Evolutionary conservation across 2,113 vertebrate species (phyloP), one percentile per base, ranked within the genome.

Genomic region (Antigone vipio): DNA sequence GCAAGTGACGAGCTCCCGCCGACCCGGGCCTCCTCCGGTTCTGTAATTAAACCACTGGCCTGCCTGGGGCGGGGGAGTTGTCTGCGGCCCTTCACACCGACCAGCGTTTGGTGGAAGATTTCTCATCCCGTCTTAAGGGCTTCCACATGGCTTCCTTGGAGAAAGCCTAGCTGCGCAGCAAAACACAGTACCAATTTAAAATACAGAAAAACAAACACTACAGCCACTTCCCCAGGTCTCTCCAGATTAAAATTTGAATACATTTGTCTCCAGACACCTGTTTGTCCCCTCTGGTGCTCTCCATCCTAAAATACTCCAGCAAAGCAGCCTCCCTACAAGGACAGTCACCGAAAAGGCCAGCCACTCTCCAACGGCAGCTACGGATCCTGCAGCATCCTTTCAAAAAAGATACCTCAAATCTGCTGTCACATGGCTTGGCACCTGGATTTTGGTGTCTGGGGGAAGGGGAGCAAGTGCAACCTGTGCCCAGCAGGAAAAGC

Each of bases 391-490:
- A 11, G 27, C 4, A 1, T 22, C 47, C 30, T 56, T 52, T 8
- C 0, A 0, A 40, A 60, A 78, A 60, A 3, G 6, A 14, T 26
- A 60, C 20, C 24, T 86, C 47, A 23, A 26, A 71, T 63, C 56
- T 63, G 13, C 24, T 0, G 0, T 16, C 38, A 47, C 24, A 23
- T 0, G 0, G 12, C 35, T 64, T n/a, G n/a, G 58, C 12, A 7
- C 24, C 3, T 4, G 45, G 69, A 29, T 81, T 89, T 72, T 0
- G 0, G 11, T 79, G 78, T 42, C 59, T 2, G 12, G 69, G 59
- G 47, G 14, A 35, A 4, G 1, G 5, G 12, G 14, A 78, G 26
- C 12, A 76, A 92, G 23, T 0, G 2, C 45, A 80, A 50, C 9
- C 16, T 0, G 1, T 38, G 30, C 23, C 22, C 42, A 12, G 5